These are phyloP conservation scores for Netelia virgata DNA, from an alignment of 2,888 invertebrate species.

Conservation along the genomic window DNA sequence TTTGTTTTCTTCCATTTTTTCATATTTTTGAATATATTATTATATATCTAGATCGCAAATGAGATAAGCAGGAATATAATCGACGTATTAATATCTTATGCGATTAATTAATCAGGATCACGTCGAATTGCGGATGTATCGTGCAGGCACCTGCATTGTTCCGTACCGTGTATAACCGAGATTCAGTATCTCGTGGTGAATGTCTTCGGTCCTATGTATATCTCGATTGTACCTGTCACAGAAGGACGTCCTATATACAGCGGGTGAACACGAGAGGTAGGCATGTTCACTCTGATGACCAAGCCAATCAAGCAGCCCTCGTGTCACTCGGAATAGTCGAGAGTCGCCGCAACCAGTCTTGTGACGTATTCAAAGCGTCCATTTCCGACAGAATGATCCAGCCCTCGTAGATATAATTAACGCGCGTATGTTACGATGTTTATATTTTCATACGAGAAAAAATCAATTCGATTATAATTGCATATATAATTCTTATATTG, in stretches of 20 bases:
- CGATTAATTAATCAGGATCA: conserved; percentile 58
- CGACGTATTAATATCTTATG: conserved; percentile 4
- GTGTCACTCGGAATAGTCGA: conserved; percentile 56
- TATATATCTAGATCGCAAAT: no score
- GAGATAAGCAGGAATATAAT: background rate
- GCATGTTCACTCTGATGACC: conserved; percentile 44
- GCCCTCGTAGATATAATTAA: no score
- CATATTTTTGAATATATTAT: no score
- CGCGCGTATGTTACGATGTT: no score
- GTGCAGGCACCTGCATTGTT: conserved; percentile 38
- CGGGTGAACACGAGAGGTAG: conserved; percentile 26
- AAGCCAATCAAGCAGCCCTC: conserved; percentile 39
- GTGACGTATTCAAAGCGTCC: no score
- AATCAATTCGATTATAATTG: no score
- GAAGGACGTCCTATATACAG: no score
- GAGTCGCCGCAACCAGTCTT: conserved; percentile 35
- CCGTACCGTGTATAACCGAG: conserved; percentile 11
- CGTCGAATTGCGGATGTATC: conserved; percentile 51
- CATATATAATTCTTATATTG: no score
- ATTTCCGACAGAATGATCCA: no score
- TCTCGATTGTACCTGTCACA: background rate
- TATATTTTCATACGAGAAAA: no score
- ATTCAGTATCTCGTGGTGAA: conserved; percentile 34
- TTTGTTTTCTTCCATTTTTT: no score
- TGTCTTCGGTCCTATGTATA: conserved; percentile 9